phyloP scores from a whole-genome alignment of 2,797 vertebrate genomes.

The Chrosomus eos region DNA sequence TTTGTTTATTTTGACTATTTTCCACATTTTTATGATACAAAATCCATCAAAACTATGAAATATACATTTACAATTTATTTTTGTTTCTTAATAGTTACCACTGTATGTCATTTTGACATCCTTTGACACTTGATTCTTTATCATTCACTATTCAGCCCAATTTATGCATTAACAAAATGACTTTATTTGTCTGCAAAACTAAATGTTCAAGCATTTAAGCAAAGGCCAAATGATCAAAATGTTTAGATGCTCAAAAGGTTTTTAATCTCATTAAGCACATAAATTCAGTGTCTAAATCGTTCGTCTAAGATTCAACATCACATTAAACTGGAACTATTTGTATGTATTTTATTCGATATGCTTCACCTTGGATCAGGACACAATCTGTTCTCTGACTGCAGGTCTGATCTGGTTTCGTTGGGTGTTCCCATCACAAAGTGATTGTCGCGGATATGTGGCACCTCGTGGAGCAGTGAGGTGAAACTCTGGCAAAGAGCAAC shows the following conservation, averaged over 20 bases:
- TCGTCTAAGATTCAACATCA: background rate
- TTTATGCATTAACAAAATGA: background rate
- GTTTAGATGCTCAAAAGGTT: background rate
- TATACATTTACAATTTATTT: background rate
- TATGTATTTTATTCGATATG: background rate
- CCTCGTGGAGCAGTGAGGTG: constrained; percentile 68
- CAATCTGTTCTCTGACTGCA: constrained; percentile 62
- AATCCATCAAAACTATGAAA: background rate
- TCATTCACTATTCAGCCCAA: background rate
- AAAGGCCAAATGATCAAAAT: background rate
- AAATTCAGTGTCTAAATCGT: background rate
- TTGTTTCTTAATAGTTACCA: background rate
- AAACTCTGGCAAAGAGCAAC: constrained; percentile 72
- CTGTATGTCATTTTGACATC: background rate
- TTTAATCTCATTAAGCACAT: background rate
- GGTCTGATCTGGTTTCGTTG: constrained; percentile 58
- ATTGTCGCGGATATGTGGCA: constrained; percentile 72
- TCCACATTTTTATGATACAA: background rate
- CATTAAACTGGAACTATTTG: background rate
- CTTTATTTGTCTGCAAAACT: background rate
- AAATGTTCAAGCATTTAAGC: background rate
- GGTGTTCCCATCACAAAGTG: constrained; percentile 71
- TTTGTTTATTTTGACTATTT: background rate
- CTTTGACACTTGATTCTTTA: background rate
- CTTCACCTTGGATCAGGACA: constrained; percentile 71